phyloP scores from a whole-genome alignment of 2,797 vertebrate genomes.

The Chrosomus eos region DNA sequence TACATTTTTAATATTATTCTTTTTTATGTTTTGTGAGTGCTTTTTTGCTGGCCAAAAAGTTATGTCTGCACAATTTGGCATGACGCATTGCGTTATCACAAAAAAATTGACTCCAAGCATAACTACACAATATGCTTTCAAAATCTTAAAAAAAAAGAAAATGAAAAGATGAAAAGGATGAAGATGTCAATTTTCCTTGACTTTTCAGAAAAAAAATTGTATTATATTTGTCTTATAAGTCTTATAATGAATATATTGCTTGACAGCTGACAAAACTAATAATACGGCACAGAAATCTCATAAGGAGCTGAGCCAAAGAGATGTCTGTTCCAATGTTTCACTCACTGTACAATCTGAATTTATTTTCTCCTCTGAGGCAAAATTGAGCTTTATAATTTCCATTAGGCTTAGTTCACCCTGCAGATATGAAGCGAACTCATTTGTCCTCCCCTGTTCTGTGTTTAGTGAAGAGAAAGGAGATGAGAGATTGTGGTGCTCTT shows the following conservation, averaged over 20 bases:
- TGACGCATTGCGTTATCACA: neutral
- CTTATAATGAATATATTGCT: neutral
- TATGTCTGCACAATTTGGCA: neutral
- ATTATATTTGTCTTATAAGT: neutral
- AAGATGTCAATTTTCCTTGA: neutral
- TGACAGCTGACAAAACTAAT: constrained; percentile 14
- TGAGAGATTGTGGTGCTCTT: neutral
- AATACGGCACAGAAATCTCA: neutral
- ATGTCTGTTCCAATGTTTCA: constrained; percentile 19
- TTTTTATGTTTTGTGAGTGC: neutral
- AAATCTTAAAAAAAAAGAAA: neutral
- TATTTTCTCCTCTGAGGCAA: constrained; percentile 30
- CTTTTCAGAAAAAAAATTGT: no score
- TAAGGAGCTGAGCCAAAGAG: neutral
- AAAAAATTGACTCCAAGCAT: neutral
- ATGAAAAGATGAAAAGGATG: neutral
- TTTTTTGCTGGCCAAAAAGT: neutral
- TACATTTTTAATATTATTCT: neutral
- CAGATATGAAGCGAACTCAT: constrained; percentile 8
- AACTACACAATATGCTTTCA: neutral
- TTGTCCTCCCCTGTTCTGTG: constrained; percentile 16
- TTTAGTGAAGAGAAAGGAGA: constrained; percentile 24
- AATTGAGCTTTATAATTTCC: constrained; percentile 40
- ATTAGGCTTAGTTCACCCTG: constrained; percentile 34
- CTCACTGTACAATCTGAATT: constrained; percentile 9